Percentiles rank a stretch among this genome's conserved stretches.
These are phyloP conservation scores for Albula goreensis DNA, from an alignment of 2,113 vertebrate genomes.

Conservation along the genomic window DNA sequence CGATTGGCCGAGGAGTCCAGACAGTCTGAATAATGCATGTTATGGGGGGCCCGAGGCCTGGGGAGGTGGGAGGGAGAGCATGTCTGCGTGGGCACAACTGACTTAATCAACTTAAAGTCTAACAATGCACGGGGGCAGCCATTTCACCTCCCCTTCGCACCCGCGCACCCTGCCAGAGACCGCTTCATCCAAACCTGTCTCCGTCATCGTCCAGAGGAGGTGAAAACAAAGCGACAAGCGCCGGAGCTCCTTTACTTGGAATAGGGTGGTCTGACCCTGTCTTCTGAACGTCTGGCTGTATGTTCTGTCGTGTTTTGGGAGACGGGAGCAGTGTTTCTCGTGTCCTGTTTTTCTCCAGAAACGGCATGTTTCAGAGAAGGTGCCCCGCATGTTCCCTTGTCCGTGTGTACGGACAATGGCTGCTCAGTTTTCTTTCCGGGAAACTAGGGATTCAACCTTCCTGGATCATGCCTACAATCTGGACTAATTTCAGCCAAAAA, in stretches of 20 bases:
- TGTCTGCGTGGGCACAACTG: constrained; percentile 12
- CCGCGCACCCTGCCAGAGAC: too few species aligned
- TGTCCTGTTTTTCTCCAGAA: background rate
- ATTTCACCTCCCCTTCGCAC: background rate
- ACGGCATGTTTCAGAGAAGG: background rate
- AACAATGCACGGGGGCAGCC: constrained; percentile 14
- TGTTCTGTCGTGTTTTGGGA: background rate
- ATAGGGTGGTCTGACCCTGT: background rate
- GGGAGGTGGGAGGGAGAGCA: background rate
- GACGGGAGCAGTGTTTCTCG: background rate
- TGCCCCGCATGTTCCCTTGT: too few species aligned
- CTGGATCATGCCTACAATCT: background rate
- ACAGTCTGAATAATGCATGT: constrained; percentile 39
- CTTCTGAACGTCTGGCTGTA: background rate
- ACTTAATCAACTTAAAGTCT: constrained; percentile 22
- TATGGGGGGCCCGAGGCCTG: constrained; percentile 11
- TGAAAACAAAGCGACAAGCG: background rate
- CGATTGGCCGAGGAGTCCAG: background rate
- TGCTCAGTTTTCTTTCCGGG: background rate
- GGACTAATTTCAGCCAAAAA: background rate
- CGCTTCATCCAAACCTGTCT: background rate
- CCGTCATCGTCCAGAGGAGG: background rate
- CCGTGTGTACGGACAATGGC: background rate
- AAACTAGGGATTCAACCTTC: background rate
- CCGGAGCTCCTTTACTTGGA: too few species aligned